A percentile compares a stretch with the other conserved stretches of the same genome.
Conservation (phyloP, 2,888 invertebrate species). For the Tribolium freemani region DNA sequence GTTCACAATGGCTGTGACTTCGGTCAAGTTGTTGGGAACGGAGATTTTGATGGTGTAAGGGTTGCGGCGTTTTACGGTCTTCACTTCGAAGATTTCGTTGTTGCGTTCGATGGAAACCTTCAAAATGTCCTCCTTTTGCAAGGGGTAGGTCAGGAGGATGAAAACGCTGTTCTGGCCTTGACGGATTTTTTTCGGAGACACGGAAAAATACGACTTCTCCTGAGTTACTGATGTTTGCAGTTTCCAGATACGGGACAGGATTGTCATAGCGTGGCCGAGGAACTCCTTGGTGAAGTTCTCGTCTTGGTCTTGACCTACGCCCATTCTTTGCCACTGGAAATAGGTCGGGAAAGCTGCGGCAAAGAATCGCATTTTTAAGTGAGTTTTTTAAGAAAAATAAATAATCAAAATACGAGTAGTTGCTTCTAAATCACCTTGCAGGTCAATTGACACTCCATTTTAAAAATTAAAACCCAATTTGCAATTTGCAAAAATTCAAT, state of each 20-base stretch:
- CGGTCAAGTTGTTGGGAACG: constrained; percentile 86
- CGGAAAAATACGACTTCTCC: constrained; percentile 77
- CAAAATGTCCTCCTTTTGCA: constrained; percentile 82
- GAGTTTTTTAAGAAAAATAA: no score
- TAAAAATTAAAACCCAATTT: no score
- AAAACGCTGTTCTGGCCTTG: constrained; percentile 87
- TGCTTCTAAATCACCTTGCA: no score
- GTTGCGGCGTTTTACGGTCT: constrained; percentile 83
- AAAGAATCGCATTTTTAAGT: neutral
- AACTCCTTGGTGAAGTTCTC: constrained; percentile 88
- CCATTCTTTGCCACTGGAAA: constrained; percentile 85
- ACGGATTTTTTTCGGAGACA: constrained; percentile 83
- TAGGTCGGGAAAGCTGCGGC: constrained; percentile 77
- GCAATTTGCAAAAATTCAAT: no score
- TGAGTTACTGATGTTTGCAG: constrained; percentile 66
- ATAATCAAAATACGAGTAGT: no score
- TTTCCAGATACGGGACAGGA: constrained; percentile 74
- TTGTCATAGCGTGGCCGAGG: constrained; percentile 85
- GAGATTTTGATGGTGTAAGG: constrained; percentile 88
- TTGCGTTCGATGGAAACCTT: constrained; percentile 86
- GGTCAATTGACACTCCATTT: no score
- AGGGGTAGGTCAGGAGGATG: constrained; percentile 83
- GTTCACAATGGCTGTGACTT: constrained; percentile 86
- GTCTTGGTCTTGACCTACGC: constrained; percentile 84
- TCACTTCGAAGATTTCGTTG: constrained; percentile 80